phyloP scores from a whole-genome alignment of 2,888 invertebrate genomes.

The Euproctis similis region DNA sequence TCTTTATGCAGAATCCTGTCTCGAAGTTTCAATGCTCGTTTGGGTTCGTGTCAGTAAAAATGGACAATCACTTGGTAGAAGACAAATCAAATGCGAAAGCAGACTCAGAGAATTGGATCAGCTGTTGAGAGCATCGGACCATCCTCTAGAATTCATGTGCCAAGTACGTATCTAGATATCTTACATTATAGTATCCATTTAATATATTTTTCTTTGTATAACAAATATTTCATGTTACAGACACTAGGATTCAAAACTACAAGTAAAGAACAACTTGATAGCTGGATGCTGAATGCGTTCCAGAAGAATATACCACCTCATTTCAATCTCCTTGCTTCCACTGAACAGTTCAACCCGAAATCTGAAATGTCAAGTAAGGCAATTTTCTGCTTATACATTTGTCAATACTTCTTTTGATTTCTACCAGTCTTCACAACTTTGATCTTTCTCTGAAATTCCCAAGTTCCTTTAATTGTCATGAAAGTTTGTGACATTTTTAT shows the following conservation, averaged over 20 bases:
- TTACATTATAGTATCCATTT: neutral
- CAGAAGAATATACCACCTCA: slow-evolving; percentile 91
- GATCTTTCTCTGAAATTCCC: no score
- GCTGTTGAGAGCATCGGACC: slow-evolving; percentile 83
- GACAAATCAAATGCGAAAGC: slow-evolving; percentile 93
- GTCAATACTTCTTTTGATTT: neutral
- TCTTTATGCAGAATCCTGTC: slow-evolving; percentile 81
- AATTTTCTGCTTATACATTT: no score
- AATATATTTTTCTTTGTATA: neutral
- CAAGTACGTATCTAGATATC: slow-evolving; percentile 74
- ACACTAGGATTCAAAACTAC: slow-evolving; percentile 86
- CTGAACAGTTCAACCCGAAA: slow-evolving; percentile 71
- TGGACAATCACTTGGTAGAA: slow-evolving; percentile 84
- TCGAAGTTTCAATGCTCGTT: slow-evolving; percentile 88
- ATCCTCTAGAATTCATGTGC: slow-evolving; percentile 91
- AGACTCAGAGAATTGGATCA: slow-evolving; percentile 88
- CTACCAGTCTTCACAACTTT: no score
- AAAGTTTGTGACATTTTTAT: no score
- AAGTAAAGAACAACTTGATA: slow-evolving; percentile 86
- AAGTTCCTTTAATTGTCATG: no score
- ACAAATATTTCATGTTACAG: slow-evolving; percentile 43
- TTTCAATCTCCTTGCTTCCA: slow-evolving; percentile 82
- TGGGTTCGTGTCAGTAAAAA: slow-evolving; percentile 89
- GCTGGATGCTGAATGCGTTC: slow-evolving; percentile 87
- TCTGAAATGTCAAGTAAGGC: slow-evolving; percentile 74